A percentile compares a stretch with the other conserved stretches of the same genome.
Conservation (phyloP, 2,888 invertebrate species). For the Cerceris ruficornis region DNA sequence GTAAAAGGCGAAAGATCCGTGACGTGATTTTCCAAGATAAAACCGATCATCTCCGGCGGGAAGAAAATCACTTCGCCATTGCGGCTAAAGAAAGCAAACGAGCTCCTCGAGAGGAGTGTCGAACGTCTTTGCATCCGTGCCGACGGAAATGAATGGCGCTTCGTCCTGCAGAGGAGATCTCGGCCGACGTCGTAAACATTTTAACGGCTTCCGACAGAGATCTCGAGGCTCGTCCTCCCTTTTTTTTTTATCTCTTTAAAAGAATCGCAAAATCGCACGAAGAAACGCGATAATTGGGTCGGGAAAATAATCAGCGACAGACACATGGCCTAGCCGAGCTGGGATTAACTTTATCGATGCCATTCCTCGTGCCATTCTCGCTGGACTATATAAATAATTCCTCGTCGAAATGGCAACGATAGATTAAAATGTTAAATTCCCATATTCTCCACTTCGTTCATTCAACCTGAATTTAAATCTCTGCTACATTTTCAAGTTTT, state of each 20-base stretch:
- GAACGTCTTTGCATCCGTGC: slow-evolving; percentile 3
- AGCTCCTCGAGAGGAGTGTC: not conserved
- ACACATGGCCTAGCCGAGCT: slow-evolving; percentile 48
- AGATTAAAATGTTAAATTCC: no score
- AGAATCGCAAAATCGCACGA: slow-evolving; percentile 25
- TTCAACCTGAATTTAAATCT: no score
- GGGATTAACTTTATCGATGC: not conserved
- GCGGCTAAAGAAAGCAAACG: not conserved
- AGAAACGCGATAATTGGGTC: slow-evolving; percentile 40
- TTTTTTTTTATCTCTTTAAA: slow-evolving; percentile 16
- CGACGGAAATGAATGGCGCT: slow-evolving; percentile 3
- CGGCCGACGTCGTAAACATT: slow-evolving; percentile 41
- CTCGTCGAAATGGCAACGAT: not conserved
- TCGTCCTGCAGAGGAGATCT: slow-evolving; percentile 12
- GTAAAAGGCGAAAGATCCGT: not conserved
- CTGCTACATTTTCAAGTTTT: no score
- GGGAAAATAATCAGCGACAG: slow-evolving; percentile 52
- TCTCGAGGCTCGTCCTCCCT: slow-evolving; percentile 5
- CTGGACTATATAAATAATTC: slow-evolving; percentile 28
- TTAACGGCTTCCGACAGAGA: slow-evolving; percentile 31
- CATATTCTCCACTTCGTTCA: no score
- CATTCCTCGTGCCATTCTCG: slow-evolving; percentile 4
- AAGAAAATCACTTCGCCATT: not conserved
- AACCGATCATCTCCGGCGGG: not conserved
- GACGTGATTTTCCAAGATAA: not conserved